A percentile compares a stretch with the other conserved stretches of the same genome.
phyloP scores from a whole-genome alignment of 2,113 vertebrate species.

The Diadophis punctatus region DNA sequence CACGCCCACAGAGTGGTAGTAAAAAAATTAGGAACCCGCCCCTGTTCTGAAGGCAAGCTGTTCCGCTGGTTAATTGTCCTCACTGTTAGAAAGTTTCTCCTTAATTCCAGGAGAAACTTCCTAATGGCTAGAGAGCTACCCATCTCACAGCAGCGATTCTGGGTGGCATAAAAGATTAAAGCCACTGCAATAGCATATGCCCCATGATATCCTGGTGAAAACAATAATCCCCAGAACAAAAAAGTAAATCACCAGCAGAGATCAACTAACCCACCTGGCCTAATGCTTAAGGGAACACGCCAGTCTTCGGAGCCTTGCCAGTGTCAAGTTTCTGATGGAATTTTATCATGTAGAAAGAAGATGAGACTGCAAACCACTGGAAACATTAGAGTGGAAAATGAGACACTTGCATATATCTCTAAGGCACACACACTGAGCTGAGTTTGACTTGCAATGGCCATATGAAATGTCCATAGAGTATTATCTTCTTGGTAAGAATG shows the following conservation, averaged over 20 bases:
- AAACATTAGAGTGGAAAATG: background rate
- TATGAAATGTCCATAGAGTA: background rate
- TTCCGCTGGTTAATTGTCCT: too few relatives aligned
- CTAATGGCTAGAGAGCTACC: background rate
- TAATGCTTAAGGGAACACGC: background rate
- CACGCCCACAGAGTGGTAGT: too few relatives aligned
- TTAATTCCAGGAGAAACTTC: too few relatives aligned
- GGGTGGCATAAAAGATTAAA: background rate
- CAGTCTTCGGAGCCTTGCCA: background rate
- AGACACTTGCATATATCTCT: background rate
- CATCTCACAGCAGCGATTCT: background rate
- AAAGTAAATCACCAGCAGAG: background rate
- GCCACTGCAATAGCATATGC: background rate
- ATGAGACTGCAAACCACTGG: background rate
- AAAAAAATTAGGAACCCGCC: too few relatives aligned
- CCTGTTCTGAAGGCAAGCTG: too few relatives aligned
- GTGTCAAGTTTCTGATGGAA: background rate
- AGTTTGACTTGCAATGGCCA: background rate
- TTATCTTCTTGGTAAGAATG: background rate
- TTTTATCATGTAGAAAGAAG: background rate
- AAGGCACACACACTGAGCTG: background rate
- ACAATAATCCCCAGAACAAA: background rate
- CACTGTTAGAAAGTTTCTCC: too few relatives aligned
- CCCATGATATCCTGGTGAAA: background rate
- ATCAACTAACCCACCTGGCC: background rate